phyloP scores from a whole-genome alignment of 1,140 invertebrate genomes.

The Trichogramma pretiosum region DNA sequence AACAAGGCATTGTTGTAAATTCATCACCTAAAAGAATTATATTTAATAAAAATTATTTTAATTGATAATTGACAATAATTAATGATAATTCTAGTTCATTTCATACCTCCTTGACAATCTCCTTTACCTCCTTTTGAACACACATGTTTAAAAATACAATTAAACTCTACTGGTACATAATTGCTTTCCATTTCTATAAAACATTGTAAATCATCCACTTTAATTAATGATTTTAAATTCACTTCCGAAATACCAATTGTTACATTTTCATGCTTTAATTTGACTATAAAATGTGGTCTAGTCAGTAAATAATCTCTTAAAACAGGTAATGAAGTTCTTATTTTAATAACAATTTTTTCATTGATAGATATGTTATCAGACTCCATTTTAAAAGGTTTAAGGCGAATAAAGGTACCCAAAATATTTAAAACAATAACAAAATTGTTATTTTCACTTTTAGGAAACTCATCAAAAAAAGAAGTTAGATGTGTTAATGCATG shows the following conservation, averaged over 20 bases:
- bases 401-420: slow-evolving; percentile 32
- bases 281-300: slow-evolving; percentile 32
- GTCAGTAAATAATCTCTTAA: slow-evolving; percentile 33
- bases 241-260: slow-evolving; percentile 30
- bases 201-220: slow-evolving; percentile 22
- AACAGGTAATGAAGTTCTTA: slow-evolving; percentile 33
- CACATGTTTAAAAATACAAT: slow-evolving; percentile 26
- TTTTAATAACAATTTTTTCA: slow-evolving; percentile 36
- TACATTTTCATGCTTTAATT: slow-evolving; percentile 28
- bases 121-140: slow-evolving; percentile 1
- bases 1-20: too few species aligned
- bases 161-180: slow-evolving; percentile 28
- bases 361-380: slow-evolving; percentile 25
- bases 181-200: too few species aligned
- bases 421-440: slow-evolving; percentile 31
- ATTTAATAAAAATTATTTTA: too few species aligned
- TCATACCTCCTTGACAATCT: slow-evolving; percentile 17
- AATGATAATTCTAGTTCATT: too few species aligned
- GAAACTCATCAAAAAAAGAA: slow-evolving; percentile 22
- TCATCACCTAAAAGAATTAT: too few species aligned
- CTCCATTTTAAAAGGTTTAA: slow-evolving; percentile 30
- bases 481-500: slow-evolving; percentile 29
- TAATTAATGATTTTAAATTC: slow-evolving; percentile 31
- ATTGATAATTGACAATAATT: too few species aligned
- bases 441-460: slow-evolving; percentile 19